Conservation (phyloP, 2,113 vertebrate genomes). For the Oostethus manadensis region DNA sequence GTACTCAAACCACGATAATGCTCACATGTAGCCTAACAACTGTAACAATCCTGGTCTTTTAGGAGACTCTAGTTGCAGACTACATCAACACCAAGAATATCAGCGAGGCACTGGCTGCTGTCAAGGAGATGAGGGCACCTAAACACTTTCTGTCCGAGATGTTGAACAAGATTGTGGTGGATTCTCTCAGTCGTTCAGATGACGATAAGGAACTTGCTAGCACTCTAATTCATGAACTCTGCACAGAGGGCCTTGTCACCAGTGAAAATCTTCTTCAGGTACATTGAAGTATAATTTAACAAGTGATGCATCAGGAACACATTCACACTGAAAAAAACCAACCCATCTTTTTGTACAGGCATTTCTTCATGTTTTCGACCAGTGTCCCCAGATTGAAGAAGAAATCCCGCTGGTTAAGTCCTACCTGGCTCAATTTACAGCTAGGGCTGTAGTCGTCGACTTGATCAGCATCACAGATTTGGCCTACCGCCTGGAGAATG, state of each 20-base stretch:
- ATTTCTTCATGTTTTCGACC: constrained; percentile 87
- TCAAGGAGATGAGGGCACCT: constrained; percentile 90
- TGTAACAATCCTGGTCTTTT: not conserved
- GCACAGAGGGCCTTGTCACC: constrained; percentile 84
- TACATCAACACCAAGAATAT: constrained; percentile 88
- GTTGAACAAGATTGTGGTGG: constrained; percentile 88
- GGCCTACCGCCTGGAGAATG: constrained; percentile 92
- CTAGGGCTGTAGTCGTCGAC: constrained; percentile 86
- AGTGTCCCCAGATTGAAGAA: constrained; percentile 93
- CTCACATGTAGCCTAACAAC: not conserved
- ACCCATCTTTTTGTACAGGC: constrained; percentile 66
- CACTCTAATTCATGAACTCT: constrained; percentile 84
- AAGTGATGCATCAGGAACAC: no score
- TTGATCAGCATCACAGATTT: constrained; percentile 89
- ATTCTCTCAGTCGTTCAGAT: constrained; percentile 86
- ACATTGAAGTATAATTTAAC: constrained; percentile 9
- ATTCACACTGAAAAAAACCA: not conserved
- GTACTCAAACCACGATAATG: no score
- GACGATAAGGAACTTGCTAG: constrained; percentile 91
- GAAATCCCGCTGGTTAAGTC: constrained; percentile 97
- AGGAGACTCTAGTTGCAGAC: constrained; percentile 88
- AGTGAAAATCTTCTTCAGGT: constrained; percentile 95
- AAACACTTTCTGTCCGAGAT: constrained; percentile 94
- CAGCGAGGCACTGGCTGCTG: constrained; percentile 80
- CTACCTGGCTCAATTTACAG: constrained; percentile 94